These are phyloP conservation scores for Danio rerio DNA, from an alignment of 2,113 vertebrate genomes.

Conservation along the genomic window GRCz12tu NC_133177.1:18817001-18817500, in stretches of 20 bases:
- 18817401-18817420: background rate
- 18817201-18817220: background rate
- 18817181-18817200: background rate
- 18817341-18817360: background rate
- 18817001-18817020: too few species aligned
- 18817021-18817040: too few species aligned
- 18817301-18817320: background rate
- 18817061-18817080: too few species aligned
- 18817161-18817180: too few species aligned
- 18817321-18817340: too few species aligned
- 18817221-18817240: background rate
- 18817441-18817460: slow-evolving; percentile 88
- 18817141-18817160: too few species aligned
- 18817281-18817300: background rate
- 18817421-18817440: background rate
- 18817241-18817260: too few species aligned
- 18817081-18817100: too few species aligned
- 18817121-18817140: too few species aligned
- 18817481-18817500: slow-evolving; percentile 98
- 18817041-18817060: too few species aligned
- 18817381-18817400: background rate
- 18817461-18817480: slow-evolving; percentile 94
- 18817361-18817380: background rate
- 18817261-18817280: background rate
- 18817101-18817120: too few species aligned